Conservation (phyloP, 2,113 vertebrate species). For the Pseudopodoces humilis region DNA sequence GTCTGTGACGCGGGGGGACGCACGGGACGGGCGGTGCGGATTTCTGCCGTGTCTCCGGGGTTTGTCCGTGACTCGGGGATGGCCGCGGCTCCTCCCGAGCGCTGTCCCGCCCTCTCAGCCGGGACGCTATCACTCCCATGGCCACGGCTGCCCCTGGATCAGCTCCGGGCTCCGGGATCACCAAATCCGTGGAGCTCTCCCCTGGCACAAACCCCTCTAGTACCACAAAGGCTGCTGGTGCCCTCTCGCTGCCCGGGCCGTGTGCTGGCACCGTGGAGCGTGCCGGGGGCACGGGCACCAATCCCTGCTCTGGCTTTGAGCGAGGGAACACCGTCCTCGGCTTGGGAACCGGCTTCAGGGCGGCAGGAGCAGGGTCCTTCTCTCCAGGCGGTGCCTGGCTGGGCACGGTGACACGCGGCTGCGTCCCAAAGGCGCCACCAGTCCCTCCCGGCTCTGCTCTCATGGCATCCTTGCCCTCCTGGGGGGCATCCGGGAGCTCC, state of each 20-base stretch:
- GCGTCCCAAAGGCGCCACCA: neutral
- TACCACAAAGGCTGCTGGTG: slow-evolving; percentile 48
- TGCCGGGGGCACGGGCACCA: neutral
- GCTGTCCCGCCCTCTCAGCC: neutral
- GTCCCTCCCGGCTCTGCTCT: neutral
- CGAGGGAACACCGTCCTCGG: slow-evolving; percentile 90
- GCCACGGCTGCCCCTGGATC: neutral
- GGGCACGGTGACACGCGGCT: rapidly evolving
- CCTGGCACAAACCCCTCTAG: slow-evolving; percentile 65
- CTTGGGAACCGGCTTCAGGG: slow-evolving; percentile 85
- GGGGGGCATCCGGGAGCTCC: neutral
- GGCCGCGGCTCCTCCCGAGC: neutral
- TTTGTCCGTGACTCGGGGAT: neutral
- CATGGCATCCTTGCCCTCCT: neutral
- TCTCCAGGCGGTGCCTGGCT: neutral
- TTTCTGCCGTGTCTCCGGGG: neutral
- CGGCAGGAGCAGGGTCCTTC: neutral
- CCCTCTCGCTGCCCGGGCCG: slow-evolving; percentile 43
- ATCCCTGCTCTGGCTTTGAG: slow-evolving; percentile 28
- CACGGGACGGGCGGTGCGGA: slow-evolving; percentile 7
- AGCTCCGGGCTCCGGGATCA: neutral
- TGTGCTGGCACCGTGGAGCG: neutral
- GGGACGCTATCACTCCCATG: neutral
- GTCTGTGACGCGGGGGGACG: slow-evolving; percentile 69
- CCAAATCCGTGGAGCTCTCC: slow-evolving; percentile 48